These are phyloP conservation scores for Cheilosia scutellata DNA, from an alignment of 2,888 invertebrate species.

Conservation along the genomic window DNA sequence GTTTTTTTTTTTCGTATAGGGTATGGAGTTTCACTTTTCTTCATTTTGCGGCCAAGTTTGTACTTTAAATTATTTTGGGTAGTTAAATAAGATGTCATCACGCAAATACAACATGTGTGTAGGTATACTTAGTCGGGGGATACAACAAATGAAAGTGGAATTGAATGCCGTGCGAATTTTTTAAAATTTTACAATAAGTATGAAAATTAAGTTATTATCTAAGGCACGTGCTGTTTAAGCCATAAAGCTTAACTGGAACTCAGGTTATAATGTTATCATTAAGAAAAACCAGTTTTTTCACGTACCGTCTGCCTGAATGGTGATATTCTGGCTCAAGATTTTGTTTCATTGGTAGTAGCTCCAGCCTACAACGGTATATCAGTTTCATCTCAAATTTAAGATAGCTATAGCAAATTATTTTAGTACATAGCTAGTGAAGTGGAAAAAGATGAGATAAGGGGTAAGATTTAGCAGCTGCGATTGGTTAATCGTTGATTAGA, in stretches of 20 bases:
- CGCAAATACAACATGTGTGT: constrained; percentile 5
- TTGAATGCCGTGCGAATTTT: constrained; percentile 31
- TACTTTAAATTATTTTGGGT: constrained; percentile 53
- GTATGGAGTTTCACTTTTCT: constrained; percentile 65
- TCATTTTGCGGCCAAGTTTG: constrained; percentile 33
- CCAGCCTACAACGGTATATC: too few species aligned
- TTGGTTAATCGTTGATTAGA: too few species aligned
- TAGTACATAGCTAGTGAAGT: too few species aligned
- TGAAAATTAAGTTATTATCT: background rate
- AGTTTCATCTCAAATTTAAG: too few species aligned
- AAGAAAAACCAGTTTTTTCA: too few species aligned
- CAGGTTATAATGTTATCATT: too few species aligned
- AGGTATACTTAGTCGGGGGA: constrained; percentile 13
- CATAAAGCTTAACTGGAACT: background rate
- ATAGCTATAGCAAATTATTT: too few species aligned
- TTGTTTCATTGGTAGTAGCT: too few species aligned
- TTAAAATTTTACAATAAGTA: background rate
- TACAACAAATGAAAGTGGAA: constrained; percentile 70
- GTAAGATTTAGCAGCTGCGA: too few species aligned
- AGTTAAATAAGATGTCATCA: constrained; percentile 71
- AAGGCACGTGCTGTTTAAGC: background rate
- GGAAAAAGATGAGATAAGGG: too few species aligned
- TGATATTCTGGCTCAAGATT: too few species aligned
- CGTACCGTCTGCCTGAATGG: too few species aligned
- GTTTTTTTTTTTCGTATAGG: constrained; percentile 15